These are phyloP conservation scores for Atta colombica DNA, from an alignment of 1,140 invertebrate species.

Conservation along the genomic window DNA sequence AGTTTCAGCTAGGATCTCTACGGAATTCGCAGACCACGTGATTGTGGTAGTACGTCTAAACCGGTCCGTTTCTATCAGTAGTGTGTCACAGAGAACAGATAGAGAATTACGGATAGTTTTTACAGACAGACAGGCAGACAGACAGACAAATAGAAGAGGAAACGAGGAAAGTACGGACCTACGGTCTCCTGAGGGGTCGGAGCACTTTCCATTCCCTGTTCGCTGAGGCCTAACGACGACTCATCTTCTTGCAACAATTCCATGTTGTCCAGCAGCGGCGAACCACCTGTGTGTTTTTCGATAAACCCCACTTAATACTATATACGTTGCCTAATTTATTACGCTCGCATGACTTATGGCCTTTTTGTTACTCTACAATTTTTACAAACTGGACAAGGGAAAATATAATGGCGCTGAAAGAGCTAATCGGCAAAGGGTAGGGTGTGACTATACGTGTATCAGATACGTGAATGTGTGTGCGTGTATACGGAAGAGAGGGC, in stretches of 20 bases:
- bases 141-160: slow-evolving; percentile 76
- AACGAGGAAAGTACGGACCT: slow-evolving; percentile 85
- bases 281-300: slow-evolving; percentile 85
- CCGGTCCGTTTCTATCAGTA: slow-evolving; percentile 68
- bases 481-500: slow-evolving; percentile 63
- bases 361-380: slow-evolving; percentile 68
- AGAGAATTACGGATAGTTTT: slow-evolving; percentile 72
- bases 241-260: slow-evolving; percentile 86
- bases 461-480: slow-evolving; percentile 59
- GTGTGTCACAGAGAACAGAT: slow-evolving; percentile 71
- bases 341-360: slow-evolving; percentile 71
- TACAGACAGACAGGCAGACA: slow-evolving; percentile 77
- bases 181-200: slow-evolving; percentile 84
- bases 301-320: slow-evolving; percentile 83
- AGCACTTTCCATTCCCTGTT: slow-evolving; percentile 85
- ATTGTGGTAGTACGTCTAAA: slow-evolving; percentile 63
- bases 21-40: slow-evolving; percentile 66
- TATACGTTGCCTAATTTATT: slow-evolving; percentile 68
- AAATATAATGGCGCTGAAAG: slow-evolving; percentile 24
- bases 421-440: background rate
- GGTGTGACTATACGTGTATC: slow-evolving; percentile 59
- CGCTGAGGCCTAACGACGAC: slow-evolving; percentile 84
- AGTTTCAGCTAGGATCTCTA: slow-evolving; percentile 74
- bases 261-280: slow-evolving; percentile 86
- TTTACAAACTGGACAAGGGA: slow-evolving; percentile 48